phyloP scores from a whole-genome alignment of 2,797 vertebrate genomes.

The Gymnothorax javanicus region DNA sequence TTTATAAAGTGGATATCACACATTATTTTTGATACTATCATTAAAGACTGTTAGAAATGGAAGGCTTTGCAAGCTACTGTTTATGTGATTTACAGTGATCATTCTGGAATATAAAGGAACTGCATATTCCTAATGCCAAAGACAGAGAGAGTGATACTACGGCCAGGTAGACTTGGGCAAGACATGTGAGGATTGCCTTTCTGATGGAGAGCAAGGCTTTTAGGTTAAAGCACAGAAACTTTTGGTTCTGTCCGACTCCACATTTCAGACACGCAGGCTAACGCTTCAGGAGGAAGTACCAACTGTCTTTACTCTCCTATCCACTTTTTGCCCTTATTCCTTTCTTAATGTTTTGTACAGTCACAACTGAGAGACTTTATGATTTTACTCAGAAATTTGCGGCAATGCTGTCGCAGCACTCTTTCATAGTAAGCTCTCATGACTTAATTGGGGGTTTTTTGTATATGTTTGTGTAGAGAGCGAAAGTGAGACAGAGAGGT shows the following conservation, averaged over 20 bases:
- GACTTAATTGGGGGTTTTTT: too few species aligned
- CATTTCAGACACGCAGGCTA: not conserved
- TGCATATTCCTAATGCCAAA: not conserved
- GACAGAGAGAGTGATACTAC: not conserved
- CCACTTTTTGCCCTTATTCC: not conserved
- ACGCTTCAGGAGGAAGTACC: not conserved
- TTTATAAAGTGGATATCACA: not conserved
- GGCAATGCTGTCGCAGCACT: too few species aligned
- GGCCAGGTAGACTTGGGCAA: not conserved
- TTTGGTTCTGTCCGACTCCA: not conserved
- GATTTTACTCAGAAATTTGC: too few species aligned
- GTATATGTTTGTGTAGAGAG: too few species aligned
- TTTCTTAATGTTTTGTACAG: not conserved
- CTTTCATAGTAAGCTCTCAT: too few species aligned
- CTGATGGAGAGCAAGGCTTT: not conserved
- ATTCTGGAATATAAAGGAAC: not conserved
- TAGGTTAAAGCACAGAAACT: not conserved
- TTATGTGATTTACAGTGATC: not conserved
- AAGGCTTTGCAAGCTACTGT: not conserved
- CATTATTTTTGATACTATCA: not conserved
- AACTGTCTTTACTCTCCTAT: not conserved
- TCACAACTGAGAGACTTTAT: not conserved
- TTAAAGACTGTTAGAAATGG: not conserved
- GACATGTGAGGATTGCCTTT: not conserved
- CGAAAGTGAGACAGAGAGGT: too few species aligned